Base-by-base conservation (phyloP, 1,140 invertebrate genomes). In the Gerris buenoi region DNA sequence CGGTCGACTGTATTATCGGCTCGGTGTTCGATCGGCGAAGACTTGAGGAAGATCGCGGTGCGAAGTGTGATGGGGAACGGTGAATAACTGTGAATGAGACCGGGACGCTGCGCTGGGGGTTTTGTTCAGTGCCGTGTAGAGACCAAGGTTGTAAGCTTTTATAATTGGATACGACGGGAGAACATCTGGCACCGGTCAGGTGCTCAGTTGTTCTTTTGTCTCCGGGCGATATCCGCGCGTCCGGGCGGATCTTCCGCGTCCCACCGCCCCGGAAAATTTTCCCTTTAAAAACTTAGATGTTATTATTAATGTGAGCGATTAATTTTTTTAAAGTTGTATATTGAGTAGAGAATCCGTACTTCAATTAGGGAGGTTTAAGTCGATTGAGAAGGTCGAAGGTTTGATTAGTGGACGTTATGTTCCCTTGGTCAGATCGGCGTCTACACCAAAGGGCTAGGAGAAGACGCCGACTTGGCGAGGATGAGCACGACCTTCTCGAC, bases 371-470 rank as follows among this genome's bases (percentile, higher is more conserved):
- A n/a, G n/a, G n/a, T n/a, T n/a, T n/a, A n/a, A n/a, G n/a, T n/a
- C n/a, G n/a, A n/a, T n/a, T n/a, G n/a, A n/a, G n/a, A n/a, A n/a
- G n/a, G n/a, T n/a, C n/a, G n/a, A n/a, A n/a, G n/a, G n/a, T n/a
- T n/a, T n/a, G n/a, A n/a, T n/a, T n/a, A n/a, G n/a, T n/a, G n/a
- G n/a, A n/a, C 25, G 67, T 61, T 23, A 72, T 72, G 71, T 72
- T 72, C 66, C 71, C 71, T 25, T 72, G 71, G 71, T 72, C 71
- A 5, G 71, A 72, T 46, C 63, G 65, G 10, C 67, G 69, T 62
- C 67, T 70, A 56, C 67, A 65, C 59, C 62, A 69, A 28, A 58
- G 70, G 25, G 61, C 70, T 5, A 67, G 66, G 33, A 68, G 68
- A 57, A 67, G 68, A 46, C 66, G 69, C 13, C 60, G 64, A 28